Percentiles rank a stretch among this genome's conserved stretches.
phyloP scores from a whole-genome alignment of 2,888 invertebrate species.

The Mycalesis mineus region DNA sequence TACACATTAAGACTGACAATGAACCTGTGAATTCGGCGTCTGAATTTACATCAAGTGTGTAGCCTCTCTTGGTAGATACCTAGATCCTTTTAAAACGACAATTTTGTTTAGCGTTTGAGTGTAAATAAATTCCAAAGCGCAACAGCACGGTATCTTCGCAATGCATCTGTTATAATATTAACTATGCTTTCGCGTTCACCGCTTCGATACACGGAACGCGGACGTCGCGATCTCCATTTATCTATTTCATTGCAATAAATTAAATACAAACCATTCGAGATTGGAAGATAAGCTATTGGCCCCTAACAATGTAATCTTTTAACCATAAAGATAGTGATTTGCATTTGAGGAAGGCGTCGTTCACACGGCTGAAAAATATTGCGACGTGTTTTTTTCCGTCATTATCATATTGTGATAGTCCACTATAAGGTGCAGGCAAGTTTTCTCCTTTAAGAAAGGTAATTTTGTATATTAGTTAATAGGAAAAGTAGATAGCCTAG shows the following conservation, averaged over 20 bases:
- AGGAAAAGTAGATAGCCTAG: too few relatives aligned
- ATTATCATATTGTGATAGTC: too few relatives aligned
- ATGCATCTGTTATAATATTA: conserved; percentile 52
- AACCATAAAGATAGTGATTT: conserved; percentile 71
- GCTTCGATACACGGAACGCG: conserved; percentile 57
- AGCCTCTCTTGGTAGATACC: neutral
- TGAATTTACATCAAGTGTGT: too few relatives aligned
- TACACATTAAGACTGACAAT: too few relatives aligned
- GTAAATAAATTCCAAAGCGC: conserved; percentile 14
- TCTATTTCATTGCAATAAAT: conserved; percentile 75
- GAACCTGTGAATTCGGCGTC: too few relatives aligned
- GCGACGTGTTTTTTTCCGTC: neutral
- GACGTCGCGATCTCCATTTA: conserved; percentile 65
- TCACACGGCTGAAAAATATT: neutral
- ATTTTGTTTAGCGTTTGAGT: neutral
- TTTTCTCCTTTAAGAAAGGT: too few relatives aligned
- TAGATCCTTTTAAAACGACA: neutral
- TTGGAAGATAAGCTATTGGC: conserved; percentile 65
- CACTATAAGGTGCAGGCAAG: too few relatives aligned
- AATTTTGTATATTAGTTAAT: too few relatives aligned
- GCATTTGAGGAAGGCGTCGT: conserved; percentile 65
- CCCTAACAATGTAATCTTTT: conserved; percentile 75
- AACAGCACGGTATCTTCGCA: conserved; percentile 39
- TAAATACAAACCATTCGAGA: conserved; percentile 66
- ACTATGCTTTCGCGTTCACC: conserved; percentile 40